These are phyloP conservation scores for Drosophila affinis DNA, from an alignment of 2,888 invertebrate genomes.

Conservation along the genomic window DNA sequence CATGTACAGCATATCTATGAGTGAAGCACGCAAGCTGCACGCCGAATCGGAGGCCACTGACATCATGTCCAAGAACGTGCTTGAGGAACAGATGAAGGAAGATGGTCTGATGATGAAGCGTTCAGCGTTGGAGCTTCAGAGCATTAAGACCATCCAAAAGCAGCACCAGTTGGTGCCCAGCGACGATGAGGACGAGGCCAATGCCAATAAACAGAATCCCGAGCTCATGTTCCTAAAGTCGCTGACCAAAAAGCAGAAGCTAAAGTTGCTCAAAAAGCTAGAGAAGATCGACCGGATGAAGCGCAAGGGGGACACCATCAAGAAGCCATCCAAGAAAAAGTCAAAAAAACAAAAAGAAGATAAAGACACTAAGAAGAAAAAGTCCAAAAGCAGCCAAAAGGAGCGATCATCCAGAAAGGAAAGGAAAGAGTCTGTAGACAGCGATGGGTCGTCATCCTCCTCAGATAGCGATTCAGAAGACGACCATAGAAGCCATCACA, in stretches of 20 bases:
- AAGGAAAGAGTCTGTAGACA: conserved; percentile 22
- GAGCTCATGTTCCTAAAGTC: conserved; percentile 93
- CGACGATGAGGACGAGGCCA: conserved; percentile 80
- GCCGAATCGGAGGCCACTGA: conserved; percentile 87
- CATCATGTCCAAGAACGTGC: conserved; percentile 86
- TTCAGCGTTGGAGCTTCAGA: conserved; percentile 86
- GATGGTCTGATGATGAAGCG: conserved; percentile 95
- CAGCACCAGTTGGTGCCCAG: conserved; percentile 87
- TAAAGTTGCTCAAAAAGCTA: conserved; percentile 92
- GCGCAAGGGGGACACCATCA: conserved; percentile 66
- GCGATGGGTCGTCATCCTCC: conserved; percentile 45
- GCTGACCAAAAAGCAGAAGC: conserved; percentile 93
- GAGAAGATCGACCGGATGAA: conserved; percentile 87
- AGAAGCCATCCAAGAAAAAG: conserved; percentile 64
- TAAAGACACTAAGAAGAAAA: conserved; percentile 59
- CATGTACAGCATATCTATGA: conserved; percentile 93
- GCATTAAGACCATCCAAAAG: conserved; percentile 84
- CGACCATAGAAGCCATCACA: conserved; percentile 18
- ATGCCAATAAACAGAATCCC: conserved; percentile 83
- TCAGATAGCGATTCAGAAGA: conserved; percentile 46
- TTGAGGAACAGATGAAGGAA: conserved; percentile 96
- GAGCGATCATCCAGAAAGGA: conserved; percentile 24
- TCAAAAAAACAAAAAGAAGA: conserved; percentile 47
- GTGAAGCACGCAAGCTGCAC: conserved; percentile 90
- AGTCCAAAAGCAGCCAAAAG: conserved; percentile 36